These are phyloP conservation scores for Spilogale gracilis DNA, from an alignment of 2,113 vertebrate species.

Conservation along the genomic window DNA sequence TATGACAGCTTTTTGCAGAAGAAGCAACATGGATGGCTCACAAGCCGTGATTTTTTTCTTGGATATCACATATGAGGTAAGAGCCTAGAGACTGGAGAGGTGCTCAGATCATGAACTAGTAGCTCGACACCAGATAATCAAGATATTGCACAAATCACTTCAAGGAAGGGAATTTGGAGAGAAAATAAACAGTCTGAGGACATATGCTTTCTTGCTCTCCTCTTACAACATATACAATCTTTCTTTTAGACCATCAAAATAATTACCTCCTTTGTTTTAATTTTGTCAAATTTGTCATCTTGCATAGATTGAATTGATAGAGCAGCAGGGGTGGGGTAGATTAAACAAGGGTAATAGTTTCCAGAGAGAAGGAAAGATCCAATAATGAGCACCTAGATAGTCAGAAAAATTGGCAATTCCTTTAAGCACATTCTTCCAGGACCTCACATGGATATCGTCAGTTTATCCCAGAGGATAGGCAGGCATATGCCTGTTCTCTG, in stretches of 20 bases:
- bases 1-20: slow-evolving; percentile 64
- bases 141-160: background rate
- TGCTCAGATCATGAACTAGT: background rate
- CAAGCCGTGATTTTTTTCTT: slow-evolving; percentile 20
- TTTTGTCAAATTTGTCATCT: background rate
- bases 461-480: background rate
- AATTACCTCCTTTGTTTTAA: background rate
- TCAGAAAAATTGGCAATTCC: background rate
- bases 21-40: background rate
- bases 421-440: background rate
- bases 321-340: background rate
- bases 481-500: background rate
- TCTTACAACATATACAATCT: background rate
- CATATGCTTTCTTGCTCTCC: background rate
- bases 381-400: background rate
- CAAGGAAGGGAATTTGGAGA: background rate
- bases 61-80: background rate
- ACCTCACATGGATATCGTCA: background rate
- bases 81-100: background rate
- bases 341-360: background rate
- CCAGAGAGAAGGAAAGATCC: background rate
- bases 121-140: background rate
- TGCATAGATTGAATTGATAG: slow-evolving; percentile 5
- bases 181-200: slow-evolving; percentile 25
- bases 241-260: slow-evolving; percentile 17